Evolutionary conservation across 2,888 invertebrate genomes (phyloP).

Genomic region (Eumerus sabulonum): DNA sequence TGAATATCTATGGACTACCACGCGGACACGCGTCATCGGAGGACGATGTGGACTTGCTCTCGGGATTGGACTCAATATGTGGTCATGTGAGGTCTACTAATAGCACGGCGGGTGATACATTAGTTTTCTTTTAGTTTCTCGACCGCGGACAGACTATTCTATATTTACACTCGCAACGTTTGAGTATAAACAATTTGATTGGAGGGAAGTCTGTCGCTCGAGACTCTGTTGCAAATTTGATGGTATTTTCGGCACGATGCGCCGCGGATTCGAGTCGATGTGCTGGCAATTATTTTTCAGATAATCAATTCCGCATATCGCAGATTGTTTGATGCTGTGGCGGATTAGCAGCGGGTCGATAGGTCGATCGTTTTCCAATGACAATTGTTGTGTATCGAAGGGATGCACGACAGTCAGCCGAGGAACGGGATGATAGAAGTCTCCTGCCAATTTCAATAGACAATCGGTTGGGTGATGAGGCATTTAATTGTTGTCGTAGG

Average conservation of each 20-base stretch:
- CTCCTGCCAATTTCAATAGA: conserved; percentile 59
- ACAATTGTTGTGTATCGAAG: no score
- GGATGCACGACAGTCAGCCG: no score
- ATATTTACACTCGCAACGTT: conserved; percentile 29
- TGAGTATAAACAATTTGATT: conserved; percentile 46
- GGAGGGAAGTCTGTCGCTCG: no score
- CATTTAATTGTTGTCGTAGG: conserved; percentile 56
- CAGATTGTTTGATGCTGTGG: conserved; percentile 63
- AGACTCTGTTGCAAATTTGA: not conserved
- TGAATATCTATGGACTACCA: conserved; percentile 28
- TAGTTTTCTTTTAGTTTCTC: conserved; percentile 14
- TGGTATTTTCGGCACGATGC: conserved; percentile 41
- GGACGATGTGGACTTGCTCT: no score
- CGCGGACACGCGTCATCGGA: conserved; percentile 32
- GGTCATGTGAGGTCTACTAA: conserved; percentile 62
- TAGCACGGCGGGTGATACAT: conserved; percentile 8
- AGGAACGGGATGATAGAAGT: conserved; percentile 30
- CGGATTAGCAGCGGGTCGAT: conserved; percentile 25
- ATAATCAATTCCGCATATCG: conserved; percentile 77
- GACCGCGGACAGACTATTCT: conserved; percentile 47
- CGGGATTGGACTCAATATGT: not conserved
- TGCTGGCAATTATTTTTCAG: conserved; percentile 72
- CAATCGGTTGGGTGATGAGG: conserved; percentile 52
- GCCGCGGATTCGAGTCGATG: conserved; percentile 70
- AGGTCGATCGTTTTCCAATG: conserved; percentile 47